These are phyloP conservation scores for Spongia lamella DNA, from an alignment of 37 sponge, comb jelly and placozoan genomes.

Conservation along the genomic window DNA sequence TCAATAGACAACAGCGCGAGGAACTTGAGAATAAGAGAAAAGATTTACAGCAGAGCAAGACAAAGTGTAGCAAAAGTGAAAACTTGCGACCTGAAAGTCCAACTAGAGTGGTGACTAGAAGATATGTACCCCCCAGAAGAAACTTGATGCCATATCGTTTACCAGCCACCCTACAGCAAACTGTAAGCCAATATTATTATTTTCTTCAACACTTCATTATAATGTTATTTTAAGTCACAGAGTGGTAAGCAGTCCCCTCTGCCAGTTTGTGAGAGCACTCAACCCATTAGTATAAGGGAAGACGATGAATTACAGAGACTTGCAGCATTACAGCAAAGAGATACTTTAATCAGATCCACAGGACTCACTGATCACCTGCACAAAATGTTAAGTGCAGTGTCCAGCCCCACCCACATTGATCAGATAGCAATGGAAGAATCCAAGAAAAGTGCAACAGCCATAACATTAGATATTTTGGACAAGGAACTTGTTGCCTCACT, in stretches of 20 bases:
- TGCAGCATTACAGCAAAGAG: constrained; percentile 80
- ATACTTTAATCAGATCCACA: constrained; percentile 75
- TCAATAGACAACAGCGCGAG: constrained; percentile 37
- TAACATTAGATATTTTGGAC: too few species aligned
- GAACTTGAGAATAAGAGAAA: constrained; percentile 65
- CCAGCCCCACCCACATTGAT: too few species aligned
- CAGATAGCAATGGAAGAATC: too few species aligned
- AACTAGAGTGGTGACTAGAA: not conserved
- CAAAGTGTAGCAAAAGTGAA: not conserved
- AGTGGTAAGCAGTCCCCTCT: not conserved
- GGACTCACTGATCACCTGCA: constrained; percentile 80
- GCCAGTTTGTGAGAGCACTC: constrained; percentile 19
- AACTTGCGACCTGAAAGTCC: constrained; percentile 44
- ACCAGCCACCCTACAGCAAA: not conserved
- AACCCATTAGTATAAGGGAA: constrained; percentile 55
- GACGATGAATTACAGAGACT: constrained; percentile 86
- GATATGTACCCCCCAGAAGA: constrained; percentile 7
- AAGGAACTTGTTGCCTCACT: too few species aligned
- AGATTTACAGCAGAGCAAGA: constrained; percentile 13
- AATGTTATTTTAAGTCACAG: not conserved
- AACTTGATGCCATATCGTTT: constrained; percentile 26
- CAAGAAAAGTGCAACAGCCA: too few species aligned
- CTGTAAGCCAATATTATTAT: not conserved
- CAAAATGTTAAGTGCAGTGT: constrained; percentile 21
- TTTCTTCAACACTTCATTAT: not conserved